Conservation (phyloP, 2,888 invertebrate genomes). For the Sussaba pulchella region DNA sequence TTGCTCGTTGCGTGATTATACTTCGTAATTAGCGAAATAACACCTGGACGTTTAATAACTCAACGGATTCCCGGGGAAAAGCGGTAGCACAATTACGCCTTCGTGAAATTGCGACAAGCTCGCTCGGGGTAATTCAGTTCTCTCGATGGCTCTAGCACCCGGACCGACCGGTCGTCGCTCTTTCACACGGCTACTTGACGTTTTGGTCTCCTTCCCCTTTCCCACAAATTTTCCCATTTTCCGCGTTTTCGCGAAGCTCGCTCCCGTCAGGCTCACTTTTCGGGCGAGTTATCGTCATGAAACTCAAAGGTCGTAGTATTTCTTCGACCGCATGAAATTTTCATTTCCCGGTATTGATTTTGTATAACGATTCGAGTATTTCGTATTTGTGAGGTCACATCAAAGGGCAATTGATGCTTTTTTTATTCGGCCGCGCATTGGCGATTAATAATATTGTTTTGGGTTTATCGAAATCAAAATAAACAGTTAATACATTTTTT, state of each 20-base stretch:
- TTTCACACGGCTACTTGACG: background rate
- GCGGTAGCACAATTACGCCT: slow-evolving; percentile 2
- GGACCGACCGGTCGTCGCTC: background rate
- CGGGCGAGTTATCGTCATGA: background rate
- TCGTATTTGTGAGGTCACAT: background rate
- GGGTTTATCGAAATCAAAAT: no score
- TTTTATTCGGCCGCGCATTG: no score
- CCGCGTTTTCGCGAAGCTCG: background rate
- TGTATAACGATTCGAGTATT: background rate
- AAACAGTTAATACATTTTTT: no score
- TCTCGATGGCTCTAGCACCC: slow-evolving; percentile 23
- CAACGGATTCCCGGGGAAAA: slow-evolving; percentile 54
- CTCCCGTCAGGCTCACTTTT: background rate
- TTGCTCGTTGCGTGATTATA: slow-evolving; percentile 70
- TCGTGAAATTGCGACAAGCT: slow-evolving; percentile 29
- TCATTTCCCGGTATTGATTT: background rate
- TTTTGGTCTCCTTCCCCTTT: background rate
- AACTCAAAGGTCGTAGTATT: background rate
- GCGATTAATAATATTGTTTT: no score
- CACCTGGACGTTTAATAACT: slow-evolving; percentile 73
- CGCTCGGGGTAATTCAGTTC: slow-evolving; percentile 51
- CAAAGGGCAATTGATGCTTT: no score
- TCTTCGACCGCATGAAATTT: background rate
- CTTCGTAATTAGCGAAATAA: slow-evolving; percentile 71
- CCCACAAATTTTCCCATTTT: background rate